Base-by-base conservation (phyloP, 2,113 vertebrate genomes). In the Glaucomys volans region DNA sequence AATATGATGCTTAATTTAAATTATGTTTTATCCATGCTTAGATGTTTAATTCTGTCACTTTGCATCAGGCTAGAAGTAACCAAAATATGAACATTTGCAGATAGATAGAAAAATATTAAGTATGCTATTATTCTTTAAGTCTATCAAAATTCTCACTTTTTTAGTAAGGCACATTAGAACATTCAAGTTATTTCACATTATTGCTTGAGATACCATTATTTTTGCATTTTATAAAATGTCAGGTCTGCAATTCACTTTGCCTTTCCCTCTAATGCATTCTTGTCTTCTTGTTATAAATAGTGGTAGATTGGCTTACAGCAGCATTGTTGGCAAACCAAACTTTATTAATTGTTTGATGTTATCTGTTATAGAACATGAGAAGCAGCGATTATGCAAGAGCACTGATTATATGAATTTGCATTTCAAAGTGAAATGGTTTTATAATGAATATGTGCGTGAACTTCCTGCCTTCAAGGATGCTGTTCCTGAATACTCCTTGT, bases 361-460 rank as follows among this genome's bases (percentile, higher is more conserved):
- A 98, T 99, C 96, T 98, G 42, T 98, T 98, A 98, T 98, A 99
- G 99, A 99, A 98, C 99, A 99, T 52, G 99, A 99, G 80, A 99
- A 99, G 98, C 99, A 99, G 85, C 99, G 99, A 88, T 99, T 99
- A 99, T 99, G 99, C 98, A 99, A 99, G 99, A 99, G 99, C 98
- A 99, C 99, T 0, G 99, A 99, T 98, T 99, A 99, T 98, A 99
- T 99, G 99, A 99, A 99, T 99, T 99, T 99, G 98, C 99, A 99
- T 99, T 99, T 99, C 99, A 99, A 99, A 99, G 99, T 99, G 96
- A 99, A 99, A 99, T 99, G 99, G 99, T 99, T 99, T 98, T 99
- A 99, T 98, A 99, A 99, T 96, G 99, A 99, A 95, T 99, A 99
- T 8, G 99, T 99, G 90, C 97, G 99, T 84, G 99, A 99, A 74